Percentiles rank a stretch among this genome's conserved stretches.
Evolutionary conservation across 2,113 vertebrate genomes (phyloP).

Genomic region (Saccopteryx bilineata): DNA sequence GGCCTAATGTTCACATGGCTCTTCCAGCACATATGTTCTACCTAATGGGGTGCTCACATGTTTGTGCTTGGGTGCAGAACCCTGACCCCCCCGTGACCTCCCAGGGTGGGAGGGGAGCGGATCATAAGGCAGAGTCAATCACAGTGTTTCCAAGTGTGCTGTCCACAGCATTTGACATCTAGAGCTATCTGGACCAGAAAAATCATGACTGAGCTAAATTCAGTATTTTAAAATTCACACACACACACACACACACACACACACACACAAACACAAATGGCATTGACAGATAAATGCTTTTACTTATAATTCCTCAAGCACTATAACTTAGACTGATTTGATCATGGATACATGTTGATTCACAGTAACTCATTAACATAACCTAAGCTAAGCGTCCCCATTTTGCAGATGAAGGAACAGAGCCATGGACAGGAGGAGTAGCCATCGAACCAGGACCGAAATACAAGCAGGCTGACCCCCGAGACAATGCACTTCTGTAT

Average conservation of each 20-base stretch:
- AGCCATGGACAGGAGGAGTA: not conserved
- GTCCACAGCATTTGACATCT: not conserved
- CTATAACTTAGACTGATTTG: not conserved
- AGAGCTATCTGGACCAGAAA: not conserved
- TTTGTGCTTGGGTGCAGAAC: fast-evolving
- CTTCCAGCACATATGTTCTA: not conserved
- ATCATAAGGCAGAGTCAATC: fast-evolving
- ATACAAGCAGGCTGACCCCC: not conserved
- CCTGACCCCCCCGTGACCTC: not conserved
- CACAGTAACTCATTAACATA: not conserved
- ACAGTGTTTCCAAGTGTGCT: fast-evolving
- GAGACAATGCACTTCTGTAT: not conserved
- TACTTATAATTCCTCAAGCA: not conserved
- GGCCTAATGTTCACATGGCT: not conserved
- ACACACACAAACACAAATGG: not conserved
- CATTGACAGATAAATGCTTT: not conserved
- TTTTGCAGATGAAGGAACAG: not conserved
- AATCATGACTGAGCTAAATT: not conserved
- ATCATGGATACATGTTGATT: not conserved
- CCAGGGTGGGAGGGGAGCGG: not conserved
- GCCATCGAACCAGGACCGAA: not conserved
- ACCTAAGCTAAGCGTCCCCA: not conserved
- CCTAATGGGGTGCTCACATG: fast-evolving
- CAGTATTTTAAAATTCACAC: not conserved
- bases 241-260: no score